phyloP scores from a whole-genome alignment of 2,113 vertebrate genomes.

The Xiphorhynchus elegans region DNA sequence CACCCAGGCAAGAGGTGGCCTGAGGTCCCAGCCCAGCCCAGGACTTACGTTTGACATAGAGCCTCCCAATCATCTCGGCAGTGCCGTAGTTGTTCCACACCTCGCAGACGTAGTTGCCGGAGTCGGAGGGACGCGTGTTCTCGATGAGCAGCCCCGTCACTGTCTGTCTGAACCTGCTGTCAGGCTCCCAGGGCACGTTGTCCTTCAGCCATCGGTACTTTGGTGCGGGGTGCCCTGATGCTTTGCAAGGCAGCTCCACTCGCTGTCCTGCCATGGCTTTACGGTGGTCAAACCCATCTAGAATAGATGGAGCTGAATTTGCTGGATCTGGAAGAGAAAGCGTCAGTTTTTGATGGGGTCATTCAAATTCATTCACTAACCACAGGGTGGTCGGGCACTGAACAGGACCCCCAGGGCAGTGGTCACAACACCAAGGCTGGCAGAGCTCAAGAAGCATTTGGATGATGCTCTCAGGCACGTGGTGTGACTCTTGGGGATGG shows the following conservation, averaged over 20 bases:
- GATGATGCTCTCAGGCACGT: neutral
- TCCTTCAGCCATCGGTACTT: slow-evolving; percentile 98
- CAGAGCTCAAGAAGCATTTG: neutral
- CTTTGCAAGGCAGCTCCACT: slow-evolving; percentile 97
- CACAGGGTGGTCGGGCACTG: neutral
- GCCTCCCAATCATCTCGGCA: slow-evolving; percentile 89
- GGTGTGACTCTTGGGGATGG: neutral
- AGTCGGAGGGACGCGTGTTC: slow-evolving; percentile 86
- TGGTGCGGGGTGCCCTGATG: slow-evolving; percentile 92
- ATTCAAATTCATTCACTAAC: neutral
- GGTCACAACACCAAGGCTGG: neutral
- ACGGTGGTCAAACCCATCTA: slow-evolving; percentile 94
- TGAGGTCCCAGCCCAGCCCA: neutral
- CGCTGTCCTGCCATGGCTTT: slow-evolving; percentile 93
- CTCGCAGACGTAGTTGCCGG: slow-evolving; percentile 94
- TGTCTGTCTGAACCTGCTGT: slow-evolving; percentile 91
- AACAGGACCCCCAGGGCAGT: neutral
- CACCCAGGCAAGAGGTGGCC: neutral
- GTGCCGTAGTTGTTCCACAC: slow-evolving; percentile 98
- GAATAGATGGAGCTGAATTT: slow-evolving; percentile 93
- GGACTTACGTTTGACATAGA: slow-evolving; percentile 86
- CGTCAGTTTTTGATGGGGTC: neutral
- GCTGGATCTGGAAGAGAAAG: slow-evolving; percentile 83
- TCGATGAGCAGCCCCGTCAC: slow-evolving; percentile 91
- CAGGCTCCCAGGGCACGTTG: slow-evolving; percentile 93